Evolutionary conservation across 2,113 vertebrate genomes (phyloP).

Genomic region (Marmota monax): DNA sequence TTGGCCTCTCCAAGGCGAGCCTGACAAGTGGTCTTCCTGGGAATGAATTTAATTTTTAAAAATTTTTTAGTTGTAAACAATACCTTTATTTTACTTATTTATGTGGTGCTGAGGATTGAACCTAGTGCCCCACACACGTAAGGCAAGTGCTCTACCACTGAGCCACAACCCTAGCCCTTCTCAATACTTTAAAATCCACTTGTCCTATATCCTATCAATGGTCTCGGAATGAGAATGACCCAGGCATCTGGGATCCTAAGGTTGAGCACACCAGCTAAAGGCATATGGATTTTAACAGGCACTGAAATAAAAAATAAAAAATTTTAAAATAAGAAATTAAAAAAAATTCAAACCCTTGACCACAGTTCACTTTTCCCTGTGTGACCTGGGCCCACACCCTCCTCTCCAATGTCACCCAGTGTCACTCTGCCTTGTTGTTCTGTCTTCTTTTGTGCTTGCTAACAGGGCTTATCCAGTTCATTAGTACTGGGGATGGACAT

Average conservation of each 20-base stretch:
- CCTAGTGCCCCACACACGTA: no score
- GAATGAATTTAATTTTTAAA: no score
- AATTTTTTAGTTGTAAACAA: no score
- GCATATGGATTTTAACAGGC: no score
- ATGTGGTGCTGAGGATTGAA: no score
- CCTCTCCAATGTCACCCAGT: background rate
- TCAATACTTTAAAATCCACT: background rate
- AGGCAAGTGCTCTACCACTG: no score
- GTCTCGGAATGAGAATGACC: background rate
- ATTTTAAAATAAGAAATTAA: background rate
- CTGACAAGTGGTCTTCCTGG: background rate
- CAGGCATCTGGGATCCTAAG: background rate
- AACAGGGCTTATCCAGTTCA: background rate
- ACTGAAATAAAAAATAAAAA: no score
- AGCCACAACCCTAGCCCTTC: background rate
- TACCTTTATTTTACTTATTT: no score
- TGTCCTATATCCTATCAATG: background rate
- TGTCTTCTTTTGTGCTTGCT: background rate
- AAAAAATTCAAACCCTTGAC: slow-evolving; percentile 1
- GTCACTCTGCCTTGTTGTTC: background rate
- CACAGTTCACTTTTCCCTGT: background rate
- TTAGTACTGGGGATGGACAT: background rate
- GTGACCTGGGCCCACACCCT: background rate
- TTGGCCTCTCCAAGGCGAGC: background rate
- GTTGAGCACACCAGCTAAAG: background rate